phyloP scores from a whole-genome alignment of 2,888 invertebrate genomes.

The Diadegma fenestrale region DNA sequence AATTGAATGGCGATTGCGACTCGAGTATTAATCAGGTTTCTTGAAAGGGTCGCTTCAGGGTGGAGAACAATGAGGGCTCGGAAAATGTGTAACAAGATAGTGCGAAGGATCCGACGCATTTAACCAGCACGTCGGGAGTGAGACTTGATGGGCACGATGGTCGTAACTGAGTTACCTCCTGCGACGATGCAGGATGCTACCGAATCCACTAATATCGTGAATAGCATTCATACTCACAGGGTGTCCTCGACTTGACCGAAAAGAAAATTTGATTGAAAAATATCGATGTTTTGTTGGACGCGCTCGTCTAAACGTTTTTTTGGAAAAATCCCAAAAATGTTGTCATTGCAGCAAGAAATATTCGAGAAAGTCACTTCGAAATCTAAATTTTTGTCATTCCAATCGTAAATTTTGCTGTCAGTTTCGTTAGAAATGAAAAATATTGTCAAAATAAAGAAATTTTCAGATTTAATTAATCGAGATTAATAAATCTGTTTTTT shows the following conservation, averaged over 20 bases:
- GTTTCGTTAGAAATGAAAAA: too few relatives aligned
- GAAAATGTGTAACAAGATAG: slow-evolving; percentile 29
- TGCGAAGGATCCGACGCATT: slow-evolving; percentile 38
- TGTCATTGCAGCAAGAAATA: too few relatives aligned
- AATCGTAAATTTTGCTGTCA: too few relatives aligned
- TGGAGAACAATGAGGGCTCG: slow-evolving; percentile 21
- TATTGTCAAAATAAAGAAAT: too few relatives aligned
- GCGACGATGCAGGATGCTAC: slow-evolving; percentile 46
- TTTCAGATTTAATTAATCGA: too few relatives aligned
- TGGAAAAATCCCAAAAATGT: too few relatives aligned
- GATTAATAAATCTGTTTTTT: too few relatives aligned
- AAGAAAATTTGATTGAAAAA: too few relatives aligned
- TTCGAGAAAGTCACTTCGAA: too few relatives aligned
- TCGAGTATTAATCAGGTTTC: neutral
- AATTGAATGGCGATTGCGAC: neutral
- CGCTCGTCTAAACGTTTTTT: too few relatives aligned
- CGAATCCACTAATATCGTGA: slow-evolving; percentile 2
- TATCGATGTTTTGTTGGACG: too few relatives aligned
- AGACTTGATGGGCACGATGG: slow-evolving; percentile 37
- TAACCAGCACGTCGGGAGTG: slow-evolving; percentile 16
- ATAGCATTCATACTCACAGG: neutral
- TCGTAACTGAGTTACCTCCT: slow-evolving; percentile 59
- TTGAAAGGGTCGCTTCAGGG: neutral
- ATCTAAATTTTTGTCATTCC: too few relatives aligned
- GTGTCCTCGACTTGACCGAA: neutral